Conservation (phyloP, 2,113 vertebrate species). For the Crotalus horridus region DNA sequence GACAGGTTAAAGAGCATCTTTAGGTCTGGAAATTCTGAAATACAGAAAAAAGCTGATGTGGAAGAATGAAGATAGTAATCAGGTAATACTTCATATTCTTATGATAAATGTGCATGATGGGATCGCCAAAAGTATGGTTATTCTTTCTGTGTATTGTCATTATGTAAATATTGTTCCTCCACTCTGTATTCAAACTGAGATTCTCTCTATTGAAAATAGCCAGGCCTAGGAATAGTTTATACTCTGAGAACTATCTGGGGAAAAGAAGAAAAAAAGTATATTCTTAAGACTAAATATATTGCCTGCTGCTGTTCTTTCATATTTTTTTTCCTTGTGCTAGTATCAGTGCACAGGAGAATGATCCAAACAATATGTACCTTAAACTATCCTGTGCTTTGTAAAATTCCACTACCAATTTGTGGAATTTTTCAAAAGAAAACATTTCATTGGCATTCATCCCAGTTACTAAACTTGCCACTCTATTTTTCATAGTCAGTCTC, state of each 20-base stretch:
- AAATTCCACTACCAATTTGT: not conserved
- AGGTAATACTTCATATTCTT: not conserved
- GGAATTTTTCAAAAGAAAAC: not conserved
- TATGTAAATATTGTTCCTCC: not conserved
- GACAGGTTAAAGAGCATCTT: not conserved
- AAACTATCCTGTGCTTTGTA: not conserved
- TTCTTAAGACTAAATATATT: not conserved
- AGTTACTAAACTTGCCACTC: not conserved
- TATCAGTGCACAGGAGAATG: not conserved
- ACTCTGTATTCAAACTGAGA: not conserved
- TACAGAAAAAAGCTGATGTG: not conserved
- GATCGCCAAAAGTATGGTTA: not conserved
- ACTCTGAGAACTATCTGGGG: not conserved
- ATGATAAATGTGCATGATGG: not conserved
- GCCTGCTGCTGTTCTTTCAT: not conserved
- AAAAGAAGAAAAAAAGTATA: not conserved
- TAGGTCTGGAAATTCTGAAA: not conserved
- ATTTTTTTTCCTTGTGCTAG: not conserved
- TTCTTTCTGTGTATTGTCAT: not conserved
- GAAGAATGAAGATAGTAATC: not conserved
- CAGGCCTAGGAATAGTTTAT: not conserved
- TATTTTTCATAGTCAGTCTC: not conserved
- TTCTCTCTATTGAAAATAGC: not conserved
- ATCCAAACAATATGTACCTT: not conserved
- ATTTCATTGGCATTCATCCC: not conserved